These are phyloP conservation scores for Dysdera silvatica DNA, from an alignment of 1,140 invertebrate genomes.

Conservation along the genomic window DNA sequence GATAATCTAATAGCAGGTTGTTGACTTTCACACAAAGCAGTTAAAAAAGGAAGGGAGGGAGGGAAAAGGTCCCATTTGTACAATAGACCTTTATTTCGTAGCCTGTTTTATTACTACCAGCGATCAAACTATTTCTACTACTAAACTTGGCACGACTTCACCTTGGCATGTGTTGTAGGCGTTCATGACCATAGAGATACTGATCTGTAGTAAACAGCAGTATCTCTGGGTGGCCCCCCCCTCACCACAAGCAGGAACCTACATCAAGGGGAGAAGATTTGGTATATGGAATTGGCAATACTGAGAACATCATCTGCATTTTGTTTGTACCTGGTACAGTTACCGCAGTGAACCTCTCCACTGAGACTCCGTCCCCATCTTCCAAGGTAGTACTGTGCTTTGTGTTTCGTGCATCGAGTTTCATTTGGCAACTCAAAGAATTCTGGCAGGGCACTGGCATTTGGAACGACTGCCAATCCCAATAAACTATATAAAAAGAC, in stretches of 20 bases:
- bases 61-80: no score
- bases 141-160: no score
- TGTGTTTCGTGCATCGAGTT: slow-evolving; percentile 16
- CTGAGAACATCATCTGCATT: not conserved
- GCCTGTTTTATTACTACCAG: no score
- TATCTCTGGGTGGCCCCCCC: no score
- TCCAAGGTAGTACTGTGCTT: slow-evolving; percentile 27
- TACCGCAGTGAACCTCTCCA: slow-evolving; percentile 18
- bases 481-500: slow-evolving; percentile 10
- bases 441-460: slow-evolving; percentile 18
- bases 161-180: no score
- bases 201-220: no score
- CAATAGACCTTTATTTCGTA: no score
- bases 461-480: slow-evolving; percentile 6
- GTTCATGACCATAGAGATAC: no score
- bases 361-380: slow-evolving; percentile 18
- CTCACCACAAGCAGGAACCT: not conserved
- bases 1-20: no score
- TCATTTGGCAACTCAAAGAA: slow-evolving; percentile 23
- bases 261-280: not conserved
- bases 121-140: no score
- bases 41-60: no score
- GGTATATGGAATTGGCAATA: not conserved
- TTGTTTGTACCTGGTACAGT: slow-evolving; percentile 19
- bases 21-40: no score